A percentile compares a stretch with the other conserved stretches of the same genome.
These are phyloP conservation scores for Caranx melampygus DNA, from an alignment of 2,113 vertebrate species.

Conservation along the genomic window DNA sequence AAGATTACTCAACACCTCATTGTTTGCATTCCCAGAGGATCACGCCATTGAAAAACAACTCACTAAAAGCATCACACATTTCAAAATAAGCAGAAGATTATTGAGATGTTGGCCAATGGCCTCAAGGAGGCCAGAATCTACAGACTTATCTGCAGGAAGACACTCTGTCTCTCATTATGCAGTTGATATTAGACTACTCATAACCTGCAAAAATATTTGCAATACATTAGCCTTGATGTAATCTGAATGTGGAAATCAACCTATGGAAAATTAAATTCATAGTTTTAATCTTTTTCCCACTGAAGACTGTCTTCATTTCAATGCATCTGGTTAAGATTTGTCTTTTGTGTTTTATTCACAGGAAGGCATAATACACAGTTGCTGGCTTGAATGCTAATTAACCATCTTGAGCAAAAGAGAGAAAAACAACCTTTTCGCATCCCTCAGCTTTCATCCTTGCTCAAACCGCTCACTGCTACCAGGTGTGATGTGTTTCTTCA, in stretches of 20 bases:
- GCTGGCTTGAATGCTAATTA: slow-evolving; percentile 60
- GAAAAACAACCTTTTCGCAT: slow-evolving; percentile 32
- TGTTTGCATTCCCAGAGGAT: slow-evolving; percentile 5
- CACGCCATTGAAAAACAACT: not conserved
- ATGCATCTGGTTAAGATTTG: slow-evolving; percentile 25
- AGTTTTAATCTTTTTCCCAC: slow-evolving; percentile 24
- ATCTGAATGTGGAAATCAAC: slow-evolving; percentile 34
- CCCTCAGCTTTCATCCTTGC: slow-evolving; percentile 25
- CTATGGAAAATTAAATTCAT: slow-evolving; percentile 48
- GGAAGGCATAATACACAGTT: slow-evolving; percentile 38
- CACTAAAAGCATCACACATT: not conserved
- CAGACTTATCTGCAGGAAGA: slow-evolving; percentile 19
- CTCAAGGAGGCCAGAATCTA: not conserved
- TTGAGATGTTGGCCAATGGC: slow-evolving; percentile 2
- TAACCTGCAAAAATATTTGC: slow-evolving; percentile 54
- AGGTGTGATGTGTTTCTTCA: slow-evolving; percentile 39
- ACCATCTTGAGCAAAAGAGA: slow-evolving; percentile 49
- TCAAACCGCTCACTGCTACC: slow-evolving; percentile 11
- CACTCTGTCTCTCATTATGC: slow-evolving; percentile 24
- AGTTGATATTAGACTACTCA: slow-evolving; percentile 41
- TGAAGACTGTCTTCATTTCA: slow-evolving; percentile 15
- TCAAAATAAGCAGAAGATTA: not conserved
- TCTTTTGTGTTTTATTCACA: slow-evolving; percentile 54
- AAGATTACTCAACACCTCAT: not conserved
- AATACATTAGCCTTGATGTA: slow-evolving; percentile 28